Conservation (phyloP, 2,113 vertebrate species). For the Chlamydotis undulata region DNA sequence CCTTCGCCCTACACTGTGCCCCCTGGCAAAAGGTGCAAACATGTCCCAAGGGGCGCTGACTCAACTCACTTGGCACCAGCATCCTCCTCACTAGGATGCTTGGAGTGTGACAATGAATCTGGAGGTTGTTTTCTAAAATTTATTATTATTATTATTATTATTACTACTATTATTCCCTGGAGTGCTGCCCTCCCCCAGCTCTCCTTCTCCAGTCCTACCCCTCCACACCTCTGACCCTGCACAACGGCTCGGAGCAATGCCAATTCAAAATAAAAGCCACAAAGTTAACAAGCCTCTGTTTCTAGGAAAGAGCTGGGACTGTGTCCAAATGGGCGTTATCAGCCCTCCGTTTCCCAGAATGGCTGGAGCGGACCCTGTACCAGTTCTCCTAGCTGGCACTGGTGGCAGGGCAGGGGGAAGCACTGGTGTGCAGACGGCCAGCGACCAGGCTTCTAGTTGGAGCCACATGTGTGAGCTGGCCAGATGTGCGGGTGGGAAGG, state of each 20-base stretch:
- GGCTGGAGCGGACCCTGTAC: background rate
- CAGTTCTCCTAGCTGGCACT: background rate
- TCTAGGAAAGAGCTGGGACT: conserved; percentile 64
- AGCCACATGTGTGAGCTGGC: rapidly evolving
- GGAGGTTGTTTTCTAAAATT: too few species aligned
- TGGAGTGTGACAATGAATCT: background rate
- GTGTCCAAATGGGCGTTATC: conserved; percentile 34
- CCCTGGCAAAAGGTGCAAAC: background rate
- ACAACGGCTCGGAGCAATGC: background rate
- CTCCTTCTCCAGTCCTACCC: background rate
- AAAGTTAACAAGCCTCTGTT: conserved; percentile 41
- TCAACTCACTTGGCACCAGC: background rate
- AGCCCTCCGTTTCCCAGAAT: conserved; percentile 32
- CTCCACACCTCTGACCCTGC: background rate
- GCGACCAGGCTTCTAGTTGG: background rate
- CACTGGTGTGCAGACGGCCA: background rate
- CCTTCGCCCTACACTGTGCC: background rate
- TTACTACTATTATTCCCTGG: background rate
- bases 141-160: background rate
- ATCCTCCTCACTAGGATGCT: background rate
- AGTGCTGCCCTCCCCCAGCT: background rate
- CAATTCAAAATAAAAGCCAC: conserved; percentile 22
- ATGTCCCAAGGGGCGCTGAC: background rate
- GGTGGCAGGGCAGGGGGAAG: rapidly evolving
- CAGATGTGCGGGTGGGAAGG: background rate